Base-by-base conservation (phyloP, 2,888 invertebrate genomes). In the Raillietiella orientalis region DNA sequence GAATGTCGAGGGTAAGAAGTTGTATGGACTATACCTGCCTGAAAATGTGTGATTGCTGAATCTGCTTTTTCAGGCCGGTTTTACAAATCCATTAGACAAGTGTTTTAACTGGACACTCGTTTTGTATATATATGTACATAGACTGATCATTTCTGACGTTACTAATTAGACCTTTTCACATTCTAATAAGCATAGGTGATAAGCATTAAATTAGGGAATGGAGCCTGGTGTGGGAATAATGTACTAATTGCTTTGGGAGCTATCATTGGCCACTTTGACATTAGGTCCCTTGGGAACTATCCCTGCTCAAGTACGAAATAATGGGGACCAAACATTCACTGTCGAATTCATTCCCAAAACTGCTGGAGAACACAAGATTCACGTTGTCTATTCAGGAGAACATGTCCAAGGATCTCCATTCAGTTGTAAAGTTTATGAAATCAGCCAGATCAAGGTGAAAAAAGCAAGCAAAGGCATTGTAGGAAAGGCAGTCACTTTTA, bases 211-310 rank as follows among this genome's bases (percentile, higher is more conserved):
- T n/a, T n/a, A n/a, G n/a, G n/a, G n/a, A n/a, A n/a, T n/a, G n/a
- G n/a, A n/a, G n/a, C n/a, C n/a, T n/a, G n/a, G n/a, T n/a, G n/a
- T n/a, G n/a, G n/a, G n/a, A n/a, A n/a, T n/a, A n/a, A n/a, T n/a
- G n/a, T n/a, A n/a, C n/a, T n/a, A n/a, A n/a, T n/a, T n/a, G n/a
- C n/a, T n/a, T n/a, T n/a, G n/a, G n/a, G n/a, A n/a, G n/a, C n/a
- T n/a, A n/a, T n/a, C n/a, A n/a, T n/a, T n/a, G n/a, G n/a, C n/a
- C n/a, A n/a, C n/a, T n/a, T n/a, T n/a, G n/a, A n/a, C n/a, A n/a
- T n/a, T n/a, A 82, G 84, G 77, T 54, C 82, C 84, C 37, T 72
- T 72, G 44, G 77, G 75, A 40, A 71, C 74, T 33, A 69, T 79
- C 38, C 72, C 75, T 30, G 74, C 75, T 34, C 72, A 75, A 46